Percentiles rank a stretch among this genome's conserved stretches.
These are phyloP conservation scores for Desmodus rotundus DNA, from an alignment of 2,113 vertebrate species.

Conservation along the genomic window DNA sequence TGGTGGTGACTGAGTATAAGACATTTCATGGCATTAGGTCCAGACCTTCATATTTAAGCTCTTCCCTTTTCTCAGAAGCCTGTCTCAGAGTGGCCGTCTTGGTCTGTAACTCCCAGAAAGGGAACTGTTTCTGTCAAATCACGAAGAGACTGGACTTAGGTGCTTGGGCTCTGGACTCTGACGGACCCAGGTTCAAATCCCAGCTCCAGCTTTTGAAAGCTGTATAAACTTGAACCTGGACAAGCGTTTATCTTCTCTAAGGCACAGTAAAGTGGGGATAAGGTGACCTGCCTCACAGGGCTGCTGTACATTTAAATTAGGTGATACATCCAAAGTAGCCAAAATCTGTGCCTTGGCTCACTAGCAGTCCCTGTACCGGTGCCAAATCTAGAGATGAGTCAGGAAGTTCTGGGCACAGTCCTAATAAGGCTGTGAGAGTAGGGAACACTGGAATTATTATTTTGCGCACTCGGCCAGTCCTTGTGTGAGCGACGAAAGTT, in stretches of 20 bases:
- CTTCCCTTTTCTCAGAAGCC: neutral
- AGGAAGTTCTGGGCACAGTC: accelerated
- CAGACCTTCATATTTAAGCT: neutral
- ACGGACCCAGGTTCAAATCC: neutral
- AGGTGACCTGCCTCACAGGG: neutral
- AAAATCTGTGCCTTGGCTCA: neutral
- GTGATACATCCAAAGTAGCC: neutral
- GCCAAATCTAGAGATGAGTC: neutral
- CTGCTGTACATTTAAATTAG: neutral
- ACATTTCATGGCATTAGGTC: neutral
- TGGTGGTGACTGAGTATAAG: accelerated
- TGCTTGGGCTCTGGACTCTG: neutral
- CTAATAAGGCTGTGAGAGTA: too few species aligned
- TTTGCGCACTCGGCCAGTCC: neutral
- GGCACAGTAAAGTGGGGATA: neutral
- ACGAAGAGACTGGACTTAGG: neutral
- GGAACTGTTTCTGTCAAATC: neutral
- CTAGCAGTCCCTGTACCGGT: accelerated
- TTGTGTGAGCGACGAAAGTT: neutral
- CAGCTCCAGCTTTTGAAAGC: neutral
- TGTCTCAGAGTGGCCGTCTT: neutral
- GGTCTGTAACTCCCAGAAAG: neutral
- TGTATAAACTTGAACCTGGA: neutral
- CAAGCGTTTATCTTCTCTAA: neutral
- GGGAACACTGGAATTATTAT: neutral